Evolutionary conservation across 2,888 invertebrate species (phyloP).

Genomic region (Entomobrya multifasciata): DNA sequence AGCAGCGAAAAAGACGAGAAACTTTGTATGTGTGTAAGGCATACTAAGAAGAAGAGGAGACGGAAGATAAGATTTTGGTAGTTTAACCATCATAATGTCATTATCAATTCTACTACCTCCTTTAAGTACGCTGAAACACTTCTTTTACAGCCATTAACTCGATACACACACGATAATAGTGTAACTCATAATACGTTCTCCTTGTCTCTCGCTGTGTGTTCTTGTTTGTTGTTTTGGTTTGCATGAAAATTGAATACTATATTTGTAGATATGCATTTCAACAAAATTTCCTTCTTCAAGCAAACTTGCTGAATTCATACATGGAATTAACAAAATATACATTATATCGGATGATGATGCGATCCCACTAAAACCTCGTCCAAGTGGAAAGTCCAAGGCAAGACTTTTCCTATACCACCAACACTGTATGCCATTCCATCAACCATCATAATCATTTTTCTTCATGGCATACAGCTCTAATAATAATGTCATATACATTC

Average conservation of each 20-base stretch:
- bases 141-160: conserved; percentile 47
- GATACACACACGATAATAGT: neutral
- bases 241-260: conserved; percentile 18
- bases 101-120: conserved; percentile 64
- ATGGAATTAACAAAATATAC: conserved; percentile 18
- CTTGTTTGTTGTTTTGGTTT: neutral
- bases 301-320: conserved; percentile 34
- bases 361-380: conserved; percentile 45
- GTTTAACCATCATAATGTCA: conserved; percentile 62
- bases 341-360: neutral
- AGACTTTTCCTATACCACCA: conserved; percentile 19
- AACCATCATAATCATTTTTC: conserved; percentile 32
- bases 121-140: conserved; percentile 45
- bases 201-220: neutral
- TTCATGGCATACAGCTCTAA: conserved; percentile 11
- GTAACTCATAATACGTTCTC: neutral
- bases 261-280: neutral
- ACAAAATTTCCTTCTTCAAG: conserved; percentile 13
- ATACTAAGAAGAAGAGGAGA: conserved; percentile 20
- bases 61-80: conserved; percentile 56
- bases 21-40: neutral
- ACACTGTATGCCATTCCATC: too few species aligned
- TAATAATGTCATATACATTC: conserved; percentile 11
- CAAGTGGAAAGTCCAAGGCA: conserved; percentile 68
- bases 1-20: neutral